Percentiles rank a stretch among this genome's conserved stretches.
phyloP scores from a whole-genome alignment of 2,113 vertebrate genomes.

The Gnathochromis pfefferi region DNA sequence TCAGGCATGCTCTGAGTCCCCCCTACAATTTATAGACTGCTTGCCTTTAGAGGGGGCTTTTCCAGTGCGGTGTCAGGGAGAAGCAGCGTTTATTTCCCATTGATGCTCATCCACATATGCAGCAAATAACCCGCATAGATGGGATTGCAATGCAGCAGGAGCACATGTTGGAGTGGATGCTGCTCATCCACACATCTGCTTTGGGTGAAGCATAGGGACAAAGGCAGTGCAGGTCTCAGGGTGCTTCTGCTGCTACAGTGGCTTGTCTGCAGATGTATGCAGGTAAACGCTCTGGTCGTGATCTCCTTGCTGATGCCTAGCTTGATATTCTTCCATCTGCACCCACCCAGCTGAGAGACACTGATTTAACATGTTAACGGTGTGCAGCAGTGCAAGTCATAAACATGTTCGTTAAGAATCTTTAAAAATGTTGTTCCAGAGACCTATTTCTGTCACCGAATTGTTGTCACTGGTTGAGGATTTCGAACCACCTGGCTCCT shows the following conservation, averaged over 20 bases:
- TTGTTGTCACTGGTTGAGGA: not conserved
- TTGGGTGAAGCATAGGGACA: constrained; percentile 52
- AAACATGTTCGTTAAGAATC: not conserved
- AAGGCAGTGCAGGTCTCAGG: constrained; percentile 23
- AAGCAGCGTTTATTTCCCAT: not conserved
- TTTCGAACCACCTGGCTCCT: not conserved
- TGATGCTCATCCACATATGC: not conserved
- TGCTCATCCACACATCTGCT: constrained; percentile 47
- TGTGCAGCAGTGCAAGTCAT: not conserved
- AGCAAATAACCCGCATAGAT: not conserved
- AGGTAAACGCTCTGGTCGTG: not conserved
- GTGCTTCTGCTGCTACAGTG: constrained; percentile 1
- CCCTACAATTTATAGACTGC: not conserved
- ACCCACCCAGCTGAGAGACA: not conserved
- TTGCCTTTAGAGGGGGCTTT: not conserved
- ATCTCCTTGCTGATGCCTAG: not conserved
- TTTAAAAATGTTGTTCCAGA: not conserved
- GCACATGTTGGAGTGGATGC: constrained; percentile 40
- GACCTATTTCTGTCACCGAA: not conserved
- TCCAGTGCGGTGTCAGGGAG: not conserved
- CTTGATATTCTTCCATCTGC: not conserved
- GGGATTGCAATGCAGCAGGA: not conserved
- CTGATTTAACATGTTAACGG: not conserved
- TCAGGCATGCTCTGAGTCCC: not conserved
- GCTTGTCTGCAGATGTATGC: constrained; percentile 39